Evolutionary conservation across 2,888 invertebrate genomes (phyloP).

Genomic region (Yponomeuta evonymella): DNA sequence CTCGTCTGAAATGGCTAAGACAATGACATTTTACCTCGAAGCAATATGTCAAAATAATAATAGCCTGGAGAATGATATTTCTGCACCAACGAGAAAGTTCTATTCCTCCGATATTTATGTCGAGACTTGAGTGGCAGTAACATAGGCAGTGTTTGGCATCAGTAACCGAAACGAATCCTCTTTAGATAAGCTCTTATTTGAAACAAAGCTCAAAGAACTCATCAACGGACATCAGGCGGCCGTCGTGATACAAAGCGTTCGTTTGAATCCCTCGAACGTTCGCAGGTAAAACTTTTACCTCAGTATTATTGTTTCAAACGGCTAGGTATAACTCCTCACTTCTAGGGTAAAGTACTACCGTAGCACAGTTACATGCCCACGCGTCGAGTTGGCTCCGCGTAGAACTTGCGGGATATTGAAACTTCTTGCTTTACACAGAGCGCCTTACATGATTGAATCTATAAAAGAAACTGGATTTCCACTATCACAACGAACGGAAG

Average conservation of each 20-base stretch:
- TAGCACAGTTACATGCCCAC: not conserved
- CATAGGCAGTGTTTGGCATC: too few species aligned
- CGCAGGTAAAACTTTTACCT: conserved; percentile 15
- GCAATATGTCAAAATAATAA: conserved; percentile 1
- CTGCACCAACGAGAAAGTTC: not conserved
- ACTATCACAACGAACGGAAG: not conserved
- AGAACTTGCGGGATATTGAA: not conserved
- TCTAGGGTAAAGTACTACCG: not conserved
- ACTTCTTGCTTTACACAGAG: not conserved
- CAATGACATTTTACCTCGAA: not conserved
- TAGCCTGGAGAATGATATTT: not conserved
- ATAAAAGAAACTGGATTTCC: not conserved
- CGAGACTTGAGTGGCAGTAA: not conserved
- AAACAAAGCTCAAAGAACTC: too few species aligned
- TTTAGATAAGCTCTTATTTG: too few species aligned
- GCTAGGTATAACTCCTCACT: conserved; percentile 5
- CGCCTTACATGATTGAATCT: not conserved
- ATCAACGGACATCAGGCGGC: not conserved
- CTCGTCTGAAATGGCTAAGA: conserved; percentile 2
- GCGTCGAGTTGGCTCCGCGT: not conserved
- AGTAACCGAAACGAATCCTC: too few species aligned
- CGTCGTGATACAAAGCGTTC: not conserved
- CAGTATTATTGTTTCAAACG: conserved; percentile 18
- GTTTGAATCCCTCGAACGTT: conserved; percentile 14
- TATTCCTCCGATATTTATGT: not conserved